Evolutionary conservation across 2,113 vertebrate species (phyloP).

Genomic region (Saguinus midas): DNA sequence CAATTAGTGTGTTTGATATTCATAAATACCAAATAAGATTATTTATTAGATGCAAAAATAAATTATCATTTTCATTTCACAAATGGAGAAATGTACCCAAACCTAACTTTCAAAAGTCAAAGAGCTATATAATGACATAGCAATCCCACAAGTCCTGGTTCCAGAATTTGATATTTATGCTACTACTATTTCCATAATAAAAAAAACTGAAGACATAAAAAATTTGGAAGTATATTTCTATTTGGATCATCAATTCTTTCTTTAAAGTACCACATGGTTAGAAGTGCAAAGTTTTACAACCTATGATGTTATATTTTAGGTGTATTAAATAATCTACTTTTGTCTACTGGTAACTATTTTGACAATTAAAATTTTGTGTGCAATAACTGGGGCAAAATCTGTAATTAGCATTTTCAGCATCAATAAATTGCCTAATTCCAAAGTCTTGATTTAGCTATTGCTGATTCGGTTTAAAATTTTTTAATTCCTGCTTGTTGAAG

Average conservation of each 20-base stretch:
- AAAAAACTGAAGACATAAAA: neutral
- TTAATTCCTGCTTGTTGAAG: neutral
- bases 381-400: neutral
- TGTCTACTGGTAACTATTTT: neutral
- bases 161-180: neutral
- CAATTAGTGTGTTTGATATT: neutral
- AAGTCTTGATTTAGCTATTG: constrained; percentile 42
- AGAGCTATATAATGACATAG: neutral
- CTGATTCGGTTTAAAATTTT: constrained; percentile 23
- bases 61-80: neutral
- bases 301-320: neutral
- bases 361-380: neutral
- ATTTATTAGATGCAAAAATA: neutral
- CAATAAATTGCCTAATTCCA: constrained; percentile 42
- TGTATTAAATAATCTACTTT: neutral
- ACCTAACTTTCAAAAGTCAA: neutral
- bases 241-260: neutral
- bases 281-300: neutral
- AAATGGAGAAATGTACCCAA: neutral
- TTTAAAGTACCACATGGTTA: neutral
- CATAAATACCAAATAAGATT: neutral
- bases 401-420: neutral
- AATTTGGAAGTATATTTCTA: neutral
- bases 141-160: neutral
- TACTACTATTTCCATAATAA: neutral